Evolutionary conservation across 2,888 invertebrate species (phyloP).

Genomic region (Drosophila sordidapex): DNA sequence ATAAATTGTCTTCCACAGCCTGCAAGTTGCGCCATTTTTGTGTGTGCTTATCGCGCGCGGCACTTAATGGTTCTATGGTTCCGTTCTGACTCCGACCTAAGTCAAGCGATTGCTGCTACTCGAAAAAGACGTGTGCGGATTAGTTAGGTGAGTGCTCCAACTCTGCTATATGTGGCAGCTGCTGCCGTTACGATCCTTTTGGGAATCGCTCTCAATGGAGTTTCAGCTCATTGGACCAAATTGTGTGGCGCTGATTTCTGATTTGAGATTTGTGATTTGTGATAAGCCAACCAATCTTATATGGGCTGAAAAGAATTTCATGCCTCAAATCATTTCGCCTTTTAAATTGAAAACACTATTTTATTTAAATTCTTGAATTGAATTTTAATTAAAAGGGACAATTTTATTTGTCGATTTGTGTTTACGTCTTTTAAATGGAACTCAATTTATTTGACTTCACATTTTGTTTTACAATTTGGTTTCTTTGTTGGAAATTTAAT

Average conservation of each 20-base stretch:
- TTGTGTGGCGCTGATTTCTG: constrained; percentile 39
- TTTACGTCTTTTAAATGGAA: not conserved
- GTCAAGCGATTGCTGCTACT: constrained; percentile 31
- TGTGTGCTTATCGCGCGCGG: constrained; percentile 36
- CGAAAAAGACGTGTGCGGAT: constrained; percentile 1
- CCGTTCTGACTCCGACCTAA: constrained; percentile 44
- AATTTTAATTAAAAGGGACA: not conserved
- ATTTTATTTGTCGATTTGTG: not conserved
- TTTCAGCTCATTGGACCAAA: constrained; percentile 40
- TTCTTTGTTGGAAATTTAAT: not conserved
- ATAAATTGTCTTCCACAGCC: constrained; percentile 36
- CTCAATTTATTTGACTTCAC: not conserved
- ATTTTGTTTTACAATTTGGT: not conserved
- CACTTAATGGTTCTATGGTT: constrained; percentile 17
- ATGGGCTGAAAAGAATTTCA: constrained; percentile 20
- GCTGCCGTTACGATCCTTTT: constrained; percentile 12
- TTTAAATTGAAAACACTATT: constrained; percentile 17
- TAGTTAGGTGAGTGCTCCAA: constrained; percentile 6
- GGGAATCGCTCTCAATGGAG: constrained; percentile 25
- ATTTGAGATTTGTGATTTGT: constrained; percentile 41
- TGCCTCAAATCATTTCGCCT: constrained; percentile 15
- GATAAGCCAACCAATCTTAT: constrained; percentile 46
- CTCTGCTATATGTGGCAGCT: not conserved
- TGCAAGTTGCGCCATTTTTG: constrained; percentile 7
- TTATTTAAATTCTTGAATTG: constrained; percentile 1